phyloP scores from a whole-genome alignment of 2,888 invertebrate genomes.

The Dryadula phaetusa region DNA sequence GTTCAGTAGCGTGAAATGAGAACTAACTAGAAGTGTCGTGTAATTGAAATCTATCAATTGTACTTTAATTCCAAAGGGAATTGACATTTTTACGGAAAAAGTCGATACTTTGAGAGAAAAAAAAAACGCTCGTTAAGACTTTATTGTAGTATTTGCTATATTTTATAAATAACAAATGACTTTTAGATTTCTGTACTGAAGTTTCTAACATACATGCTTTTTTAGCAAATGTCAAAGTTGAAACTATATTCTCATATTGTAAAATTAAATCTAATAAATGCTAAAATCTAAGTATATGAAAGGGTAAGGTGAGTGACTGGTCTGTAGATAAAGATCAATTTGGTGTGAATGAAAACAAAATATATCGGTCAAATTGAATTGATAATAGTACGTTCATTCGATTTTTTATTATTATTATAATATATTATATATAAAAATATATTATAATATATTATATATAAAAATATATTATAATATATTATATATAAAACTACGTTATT shows the following conservation, averaged over 20 bases:
- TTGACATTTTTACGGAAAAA: background rate
- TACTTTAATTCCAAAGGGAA: background rate
- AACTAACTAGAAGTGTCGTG: conserved; percentile 1
- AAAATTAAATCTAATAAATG: background rate
- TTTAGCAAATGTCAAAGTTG: background rate
- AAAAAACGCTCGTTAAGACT: too few relatives aligned
- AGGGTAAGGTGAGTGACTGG: background rate
- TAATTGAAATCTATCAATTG: conserved; percentile 10
- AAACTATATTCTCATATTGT: background rate
- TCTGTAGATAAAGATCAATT: background rate
- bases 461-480: too few relatives aligned
- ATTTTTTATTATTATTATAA: too few relatives aligned
- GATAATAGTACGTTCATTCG: too few relatives aligned
- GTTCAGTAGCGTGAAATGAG: conserved; percentile 3
- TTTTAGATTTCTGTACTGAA: background rate
- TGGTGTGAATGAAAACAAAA: too few relatives aligned
- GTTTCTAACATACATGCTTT: background rate
- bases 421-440: too few relatives aligned
- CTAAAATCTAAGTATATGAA: background rate
- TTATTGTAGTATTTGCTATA: background rate
- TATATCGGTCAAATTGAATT: background rate
- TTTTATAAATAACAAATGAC: background rate
- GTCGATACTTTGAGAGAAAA: background rate
- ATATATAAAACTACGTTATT: too few relatives aligned
- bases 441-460: too few relatives aligned